Base-by-base conservation (phyloP, 2,797 vertebrate genomes). In the Monodelphis domestica region DNA sequence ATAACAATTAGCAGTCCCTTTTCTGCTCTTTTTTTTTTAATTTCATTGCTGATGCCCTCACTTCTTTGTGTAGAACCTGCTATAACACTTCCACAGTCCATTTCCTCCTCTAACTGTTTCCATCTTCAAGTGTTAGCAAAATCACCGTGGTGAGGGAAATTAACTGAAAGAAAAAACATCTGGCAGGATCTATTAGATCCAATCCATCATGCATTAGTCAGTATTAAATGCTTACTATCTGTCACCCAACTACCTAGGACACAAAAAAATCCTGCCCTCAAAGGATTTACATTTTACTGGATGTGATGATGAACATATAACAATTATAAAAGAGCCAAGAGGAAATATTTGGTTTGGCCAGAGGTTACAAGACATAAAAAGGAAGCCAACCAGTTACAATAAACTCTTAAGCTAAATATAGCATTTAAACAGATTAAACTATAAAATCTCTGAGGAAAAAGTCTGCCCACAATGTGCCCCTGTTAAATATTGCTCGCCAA, bases 311-410 rank as follows among this genome's bases (percentile, higher is more conserved):
- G 52, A 51, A 88, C 4, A 52, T 93, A 87, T 89, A 51, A 7
- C 59, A 87, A 89, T 63, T 52, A 54, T 90, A 1, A 92, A 92
- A 90, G 57, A 95, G 51, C 5, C 54, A 78, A 93, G 24, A 93
- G 53, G 50, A 70, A 56, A 93, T 53, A 52, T 70, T 30, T 54
- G 54, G 24, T 90, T 54, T 70, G 90, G 55, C 50, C 29, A 57
- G 92, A 91, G 52, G 89, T 59, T 89, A 53, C 15, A 89, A 89
- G 21, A 0, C 87, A 89, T 51, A n/a, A 63, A 53, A 91, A 93
- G 52, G 53, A 78, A 95, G 26, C 4, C 14, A 91, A 29, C 38
- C 50, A 53, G 9, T 54, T 55, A 78, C 9, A 90, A 0, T 54
- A n/a, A 7, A 57, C 30, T 15, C 53, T 91, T 94, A 91, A 45